These are phyloP conservation scores for Xanthorhoe spadicearia DNA, from an alignment of 2,888 invertebrate species.

Conservation along the genomic window DNA sequence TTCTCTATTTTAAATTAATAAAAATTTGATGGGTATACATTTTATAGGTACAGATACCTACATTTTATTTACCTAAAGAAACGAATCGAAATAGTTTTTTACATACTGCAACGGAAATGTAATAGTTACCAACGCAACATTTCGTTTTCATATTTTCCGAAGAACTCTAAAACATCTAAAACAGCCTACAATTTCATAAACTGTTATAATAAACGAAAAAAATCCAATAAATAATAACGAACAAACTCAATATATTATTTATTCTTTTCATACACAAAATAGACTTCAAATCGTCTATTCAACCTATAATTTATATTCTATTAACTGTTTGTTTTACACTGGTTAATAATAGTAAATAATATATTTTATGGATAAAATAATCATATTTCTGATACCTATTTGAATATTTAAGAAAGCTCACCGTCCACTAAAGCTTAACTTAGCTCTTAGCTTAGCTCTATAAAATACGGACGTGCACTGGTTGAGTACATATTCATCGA, in stretches of 20 bases:
- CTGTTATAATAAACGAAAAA: background rate
- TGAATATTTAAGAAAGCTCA: background rate
- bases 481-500: too few relatives aligned
- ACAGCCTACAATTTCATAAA: background rate
- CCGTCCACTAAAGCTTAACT: background rate
- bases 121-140: too few relatives aligned
- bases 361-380: constrained; percentile 19
- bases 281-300: constrained; percentile 16
- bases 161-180: background rate
- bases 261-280: constrained; percentile 15
- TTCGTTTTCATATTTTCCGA: background rate
- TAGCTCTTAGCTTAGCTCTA: too few relatives aligned
- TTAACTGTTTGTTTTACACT: constrained; percentile 25
- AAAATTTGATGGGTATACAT: too few relatives aligned
- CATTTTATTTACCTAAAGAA: too few relatives aligned
- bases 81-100: too few relatives aligned
- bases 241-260: constrained; percentile 11
- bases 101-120: too few relatives aligned
- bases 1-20: too few relatives aligned
- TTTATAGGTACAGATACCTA: too few relatives aligned
- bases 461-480: too few relatives aligned
- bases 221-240: constrained; percentile 6
- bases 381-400: constrained; percentile 6
- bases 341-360: constrained; percentile 19
- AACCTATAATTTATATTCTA: constrained; percentile 19